Conservation (phyloP, 2,113 vertebrate genomes). For the Crotalus viridis region DNA sequence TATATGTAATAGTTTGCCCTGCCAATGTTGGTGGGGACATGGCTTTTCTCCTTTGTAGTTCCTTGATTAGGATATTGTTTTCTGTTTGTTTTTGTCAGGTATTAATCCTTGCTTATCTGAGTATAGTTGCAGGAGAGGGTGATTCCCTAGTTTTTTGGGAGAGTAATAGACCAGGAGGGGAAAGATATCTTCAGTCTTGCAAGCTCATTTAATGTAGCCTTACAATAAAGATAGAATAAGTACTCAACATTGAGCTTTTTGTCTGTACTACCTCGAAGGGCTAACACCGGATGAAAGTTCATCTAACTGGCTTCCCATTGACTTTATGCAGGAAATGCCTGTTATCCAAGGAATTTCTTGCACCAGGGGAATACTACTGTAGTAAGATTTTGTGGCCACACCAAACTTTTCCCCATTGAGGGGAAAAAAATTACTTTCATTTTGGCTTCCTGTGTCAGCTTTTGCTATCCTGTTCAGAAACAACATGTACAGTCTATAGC, state of each 20-base stretch:
- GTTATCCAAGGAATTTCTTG: not conserved
- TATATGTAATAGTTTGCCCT: not conserved
- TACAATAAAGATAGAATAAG: not conserved
- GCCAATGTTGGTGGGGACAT: not conserved
- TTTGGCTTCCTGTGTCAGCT: not conserved
- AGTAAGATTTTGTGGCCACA: not conserved
- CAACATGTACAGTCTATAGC: not conserved
- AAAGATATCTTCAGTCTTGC: not conserved
- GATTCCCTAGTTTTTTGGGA: not conserved
- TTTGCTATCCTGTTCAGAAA: not conserved
- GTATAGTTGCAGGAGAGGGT: not conserved
- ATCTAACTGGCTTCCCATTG: not conserved
- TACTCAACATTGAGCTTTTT: not conserved
- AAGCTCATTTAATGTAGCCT: not conserved
- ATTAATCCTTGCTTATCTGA: not conserved
- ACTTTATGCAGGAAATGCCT: not conserved
- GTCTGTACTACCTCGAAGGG: not conserved
- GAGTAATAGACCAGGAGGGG: not conserved
- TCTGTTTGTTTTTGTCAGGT: not conserved
- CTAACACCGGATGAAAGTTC: not conserved
- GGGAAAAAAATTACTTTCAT: not conserved
- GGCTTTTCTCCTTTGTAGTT: not conserved
- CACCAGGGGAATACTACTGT: not conserved
- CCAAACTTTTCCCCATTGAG: not conserved
- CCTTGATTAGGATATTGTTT: not conserved